Evolutionary conservation across 2,113 vertebrate genomes (phyloP).

Genomic region (Furnarius figulus): DNA sequence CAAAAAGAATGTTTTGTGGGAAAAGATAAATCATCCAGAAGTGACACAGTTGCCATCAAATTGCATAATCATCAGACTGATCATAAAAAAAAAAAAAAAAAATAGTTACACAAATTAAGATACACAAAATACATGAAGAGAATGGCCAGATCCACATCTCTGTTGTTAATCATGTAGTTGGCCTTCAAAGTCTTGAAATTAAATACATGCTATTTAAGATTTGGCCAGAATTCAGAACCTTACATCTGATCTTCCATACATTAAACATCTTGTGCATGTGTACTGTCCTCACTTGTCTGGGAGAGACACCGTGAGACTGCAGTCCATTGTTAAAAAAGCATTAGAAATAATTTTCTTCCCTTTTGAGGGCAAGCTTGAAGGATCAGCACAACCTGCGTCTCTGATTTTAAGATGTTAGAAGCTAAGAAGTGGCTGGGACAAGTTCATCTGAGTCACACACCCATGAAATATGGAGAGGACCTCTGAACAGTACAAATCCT

Average conservation of each 20-base stretch:
- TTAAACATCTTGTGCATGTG: not conserved
- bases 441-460: not conserved
- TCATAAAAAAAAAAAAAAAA: not conserved
- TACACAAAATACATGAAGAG: not conserved
- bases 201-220: not conserved
- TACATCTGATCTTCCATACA: not conserved
- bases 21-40: not conserved
- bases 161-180: not conserved
- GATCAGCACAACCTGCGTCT: not conserved
- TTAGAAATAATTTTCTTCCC: not conserved
- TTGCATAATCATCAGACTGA: not conserved
- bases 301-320: not conserved
- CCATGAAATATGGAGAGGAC: accelerated
- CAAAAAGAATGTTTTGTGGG: not conserved
- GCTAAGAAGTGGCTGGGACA: not conserved
- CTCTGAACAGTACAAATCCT: accelerated
- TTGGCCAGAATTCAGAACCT: not conserved
- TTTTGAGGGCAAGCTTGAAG: not conserved
- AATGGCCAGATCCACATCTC: not conserved
- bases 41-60: not conserved
- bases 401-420: not conserved
- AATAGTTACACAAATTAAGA: not conserved
- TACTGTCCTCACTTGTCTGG: not conserved
- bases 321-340: not conserved
- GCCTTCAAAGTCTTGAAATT: not conserved